A percentile compares a stretch with the other conserved stretches of the same genome.
phyloP scores from a whole-genome alignment of 2,113 vertebrate genomes.

The Origma solitaria region DNA sequence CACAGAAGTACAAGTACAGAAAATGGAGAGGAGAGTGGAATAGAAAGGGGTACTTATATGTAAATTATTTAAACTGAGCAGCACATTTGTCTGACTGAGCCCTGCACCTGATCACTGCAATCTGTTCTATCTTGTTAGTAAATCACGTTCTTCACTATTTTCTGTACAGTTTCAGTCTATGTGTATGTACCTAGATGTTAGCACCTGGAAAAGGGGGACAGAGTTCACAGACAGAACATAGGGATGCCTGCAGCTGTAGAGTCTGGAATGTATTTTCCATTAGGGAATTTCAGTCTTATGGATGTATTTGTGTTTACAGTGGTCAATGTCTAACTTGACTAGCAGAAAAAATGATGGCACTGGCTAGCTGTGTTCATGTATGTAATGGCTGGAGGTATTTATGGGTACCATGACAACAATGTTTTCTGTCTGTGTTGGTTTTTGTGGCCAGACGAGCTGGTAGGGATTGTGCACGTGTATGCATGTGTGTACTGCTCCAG shows the following conservation, averaged over 20 bases:
- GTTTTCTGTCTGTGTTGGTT: not conserved
- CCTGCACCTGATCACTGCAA: not conserved
- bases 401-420: not conserved
- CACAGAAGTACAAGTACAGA: not conserved
- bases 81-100: not conserved
- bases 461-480: not conserved
- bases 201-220: not conserved
- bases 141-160: not conserved
- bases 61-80: not conserved
- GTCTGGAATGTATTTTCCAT: not conserved
- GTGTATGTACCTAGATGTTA: not conserved
- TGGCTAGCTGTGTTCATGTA: not conserved
- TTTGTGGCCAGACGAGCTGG: not conserved
- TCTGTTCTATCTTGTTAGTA: not conserved
- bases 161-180: not conserved
- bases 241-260: not conserved
- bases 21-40: not conserved
- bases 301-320: not conserved
- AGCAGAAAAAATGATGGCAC: not conserved
- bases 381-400: not conserved
- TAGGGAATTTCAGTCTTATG: not conserved
- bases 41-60: not conserved
- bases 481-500: not conserved
- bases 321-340: not conserved
- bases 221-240: not conserved